Evolutionary conservation across 1,140 invertebrate species (phyloP).

Genomic region (Chlorops oryzae): DNA sequence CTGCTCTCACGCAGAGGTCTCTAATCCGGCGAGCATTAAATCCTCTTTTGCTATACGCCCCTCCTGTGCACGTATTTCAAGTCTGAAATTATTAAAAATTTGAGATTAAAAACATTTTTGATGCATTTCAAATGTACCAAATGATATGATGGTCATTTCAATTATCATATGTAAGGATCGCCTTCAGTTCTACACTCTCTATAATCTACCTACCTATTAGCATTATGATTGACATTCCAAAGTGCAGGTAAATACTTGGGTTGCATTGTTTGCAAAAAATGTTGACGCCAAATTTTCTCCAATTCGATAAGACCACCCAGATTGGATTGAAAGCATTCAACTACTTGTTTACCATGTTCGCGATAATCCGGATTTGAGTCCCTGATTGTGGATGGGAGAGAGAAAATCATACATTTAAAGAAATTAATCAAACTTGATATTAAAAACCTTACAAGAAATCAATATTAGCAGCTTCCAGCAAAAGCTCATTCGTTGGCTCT

Average conservation of each 20-base stretch:
- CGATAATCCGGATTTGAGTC: too few species aligned
- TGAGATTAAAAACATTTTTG: conserved; percentile 4
- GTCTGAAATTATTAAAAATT: conserved; percentile 37
- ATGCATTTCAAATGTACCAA: conserved; percentile 1
- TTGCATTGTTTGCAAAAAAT: conserved; percentile 69
- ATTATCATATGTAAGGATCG: conserved; percentile 30
- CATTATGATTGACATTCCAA: conserved; percentile 72
- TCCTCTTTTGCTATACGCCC: conserved; percentile 50
- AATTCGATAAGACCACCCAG: conserved; percentile 61
- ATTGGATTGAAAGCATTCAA: conserved; percentile 54
- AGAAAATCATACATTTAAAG: too few species aligned
- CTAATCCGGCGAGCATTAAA: conserved; percentile 45
- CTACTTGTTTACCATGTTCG: conserved; percentile 64
- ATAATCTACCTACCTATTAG: conserved; percentile 44
- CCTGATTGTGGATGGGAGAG: too few species aligned
- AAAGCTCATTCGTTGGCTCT: conserved; percentile 49
- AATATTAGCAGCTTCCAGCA: conserved; percentile 48
- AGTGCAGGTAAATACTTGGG: conserved; percentile 64
- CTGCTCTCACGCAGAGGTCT: too few species aligned
- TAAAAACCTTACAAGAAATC: conserved; percentile 46
- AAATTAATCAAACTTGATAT: too few species aligned
- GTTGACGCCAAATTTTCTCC: conserved; percentile 69
- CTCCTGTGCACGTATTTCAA: conserved; percentile 50
- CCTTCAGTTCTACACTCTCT: conserved; percentile 14
- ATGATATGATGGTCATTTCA: too few species aligned